Base-by-base conservation (phyloP, 2,888 invertebrate genomes). In the Trichopria drosophilae region DNA sequence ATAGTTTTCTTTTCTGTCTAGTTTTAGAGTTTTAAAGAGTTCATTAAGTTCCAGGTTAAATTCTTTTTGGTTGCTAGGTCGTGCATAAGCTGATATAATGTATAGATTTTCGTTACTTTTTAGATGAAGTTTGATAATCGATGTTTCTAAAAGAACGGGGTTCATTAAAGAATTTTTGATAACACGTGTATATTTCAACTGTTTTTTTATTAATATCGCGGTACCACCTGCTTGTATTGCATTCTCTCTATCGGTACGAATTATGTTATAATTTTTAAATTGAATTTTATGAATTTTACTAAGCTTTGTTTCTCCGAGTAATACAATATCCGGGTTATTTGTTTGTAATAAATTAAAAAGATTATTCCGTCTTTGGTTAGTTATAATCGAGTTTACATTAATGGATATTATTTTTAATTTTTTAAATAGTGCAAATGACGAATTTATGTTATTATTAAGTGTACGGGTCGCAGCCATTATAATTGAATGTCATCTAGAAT, bases 341-440 rank as follows among this genome's bases (percentile, higher is more conserved):
- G 12, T 15, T 1, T 34, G n/a, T 37, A 45, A 3, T 5, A 55
- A 42, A 2, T 43, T 19, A 4, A 20, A 15, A 2, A 55, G 29
- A 2, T 36, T 45, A 28, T 28, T 18, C 52, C 13, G 36, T 39
- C n/a, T 51, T 35, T 43, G 35, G 6, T 42, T 49, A 3, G 35
- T 20, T 10, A 57, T 44, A 7, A 57, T 49, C 1, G 53, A 57
- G 29, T 54, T 57, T 4, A 57, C 53, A 23, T 57, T 57, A 4
- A 54, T 34, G 3, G 57, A 44, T 7, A 44, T 24, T 28, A 51
- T 51, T 51, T 55, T 55, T 20, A 51, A 29, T 6, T 20, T 18
- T 16, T 36, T 15, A 12, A 34, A n/a, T n/a, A n/a, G n/a, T n/a
- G n/a, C n/a, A n/a, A n/a, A n/a, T n/a, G n/a, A n/a, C n/a, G n/a